These are phyloP conservation scores for Patella pellucida DNA, from an alignment of 2,888 invertebrate species.

Conservation along the genomic window DNA sequence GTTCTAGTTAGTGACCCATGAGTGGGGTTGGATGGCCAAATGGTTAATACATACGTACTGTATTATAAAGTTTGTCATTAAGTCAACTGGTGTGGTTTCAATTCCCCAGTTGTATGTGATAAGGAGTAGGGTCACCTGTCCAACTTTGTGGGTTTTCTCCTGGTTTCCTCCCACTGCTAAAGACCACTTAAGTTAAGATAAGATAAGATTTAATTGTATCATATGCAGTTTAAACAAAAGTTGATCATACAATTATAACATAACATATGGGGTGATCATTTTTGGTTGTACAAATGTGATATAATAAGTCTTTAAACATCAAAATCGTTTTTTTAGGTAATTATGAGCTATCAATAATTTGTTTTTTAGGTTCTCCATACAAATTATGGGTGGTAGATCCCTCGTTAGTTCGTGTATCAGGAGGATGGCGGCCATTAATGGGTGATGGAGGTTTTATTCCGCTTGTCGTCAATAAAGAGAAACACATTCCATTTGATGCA, in stretches of 20 bases:
- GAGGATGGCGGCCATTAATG: constrained; percentile 86
- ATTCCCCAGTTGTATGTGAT: too few species aligned
- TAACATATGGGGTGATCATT: neutral
- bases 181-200: neutral
- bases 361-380: constrained; percentile 82
- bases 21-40: neutral
- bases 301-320: too few species aligned
- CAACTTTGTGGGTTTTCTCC: too few species aligned
- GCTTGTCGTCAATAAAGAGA: constrained; percentile 72
- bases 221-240: neutral
- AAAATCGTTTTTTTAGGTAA: too few species aligned
- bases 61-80: too few species aligned
- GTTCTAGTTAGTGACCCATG: too few species aligned
- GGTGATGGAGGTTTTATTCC: constrained; percentile 76
- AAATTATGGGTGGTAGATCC: constrained; percentile 84
- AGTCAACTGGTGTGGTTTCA: too few species aligned
- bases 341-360: neutral
- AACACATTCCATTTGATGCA: constrained; percentile 84
- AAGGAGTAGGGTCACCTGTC: too few species aligned
- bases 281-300: neutral
- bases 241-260: too few species aligned
- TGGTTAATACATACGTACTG: neutral
- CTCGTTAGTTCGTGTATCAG: constrained; percentile 80
- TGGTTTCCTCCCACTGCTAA: too few species aligned
- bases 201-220: neutral